phyloP scores from a whole-genome alignment of 2,113 vertebrate species.

The Calidris pygmaea region DNA sequence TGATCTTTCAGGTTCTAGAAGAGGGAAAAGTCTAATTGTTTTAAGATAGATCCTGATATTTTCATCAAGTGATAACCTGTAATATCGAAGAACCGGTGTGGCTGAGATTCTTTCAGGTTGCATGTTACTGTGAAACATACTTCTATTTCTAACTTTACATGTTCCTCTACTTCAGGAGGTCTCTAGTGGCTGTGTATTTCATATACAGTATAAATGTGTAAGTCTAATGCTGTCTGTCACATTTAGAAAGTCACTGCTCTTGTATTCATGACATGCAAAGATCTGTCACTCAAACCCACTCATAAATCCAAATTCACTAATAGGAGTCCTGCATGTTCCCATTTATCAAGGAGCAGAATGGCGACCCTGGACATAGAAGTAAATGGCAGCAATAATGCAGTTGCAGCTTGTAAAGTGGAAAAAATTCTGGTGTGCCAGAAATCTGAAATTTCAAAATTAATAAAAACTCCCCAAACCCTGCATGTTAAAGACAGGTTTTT shows the following conservation, averaged over 20 bases:
- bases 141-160: neutral
- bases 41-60: neutral
- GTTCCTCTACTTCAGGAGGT: neutral
- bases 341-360: neutral
- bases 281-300: neutral
- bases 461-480: neutral
- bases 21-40: neutral
- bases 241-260: slow-evolving; percentile 5
- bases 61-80: neutral
- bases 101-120: neutral
- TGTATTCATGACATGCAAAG: slow-evolving; percentile 18
- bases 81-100: neutral
- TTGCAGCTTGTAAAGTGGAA: neutral
- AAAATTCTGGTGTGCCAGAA: neutral
- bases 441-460: neutral
- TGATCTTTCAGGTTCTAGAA: neutral
- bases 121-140: neutral
- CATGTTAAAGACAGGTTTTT: neutral
- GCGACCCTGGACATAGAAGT: neutral
- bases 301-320: slow-evolving; percentile 18
- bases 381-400: neutral
- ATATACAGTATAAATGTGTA: neutral
- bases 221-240: neutral
- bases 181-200: neutral
- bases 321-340: neutral